phyloP scores from a whole-genome alignment of 2,113 vertebrate genomes.

The Sander vitreus region DNA sequence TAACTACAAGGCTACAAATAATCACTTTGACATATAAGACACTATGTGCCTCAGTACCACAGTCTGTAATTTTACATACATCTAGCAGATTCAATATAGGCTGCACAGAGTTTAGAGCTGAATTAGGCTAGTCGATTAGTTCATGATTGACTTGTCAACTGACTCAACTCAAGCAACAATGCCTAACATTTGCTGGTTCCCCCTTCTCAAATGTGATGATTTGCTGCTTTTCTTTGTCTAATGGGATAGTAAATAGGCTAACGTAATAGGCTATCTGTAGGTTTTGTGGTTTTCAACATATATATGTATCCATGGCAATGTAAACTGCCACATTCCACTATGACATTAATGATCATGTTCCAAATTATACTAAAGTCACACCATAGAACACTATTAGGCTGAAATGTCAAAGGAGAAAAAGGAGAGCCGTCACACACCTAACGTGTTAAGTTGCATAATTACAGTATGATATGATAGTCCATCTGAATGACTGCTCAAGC shows the following conservation, averaged over 20 bases:
- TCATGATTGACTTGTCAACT: not conserved
- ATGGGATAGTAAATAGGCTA: not conserved
- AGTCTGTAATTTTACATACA: not conserved
- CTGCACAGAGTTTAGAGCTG: not conserved
- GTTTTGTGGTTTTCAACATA: not conserved
- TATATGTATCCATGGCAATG: not conserved
- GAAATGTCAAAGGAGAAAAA: slow-evolving; percentile 12
- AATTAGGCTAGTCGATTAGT: not conserved
- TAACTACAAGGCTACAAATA: not conserved
- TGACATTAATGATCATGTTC: not conserved
- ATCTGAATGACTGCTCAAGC: slow-evolving; percentile 38
- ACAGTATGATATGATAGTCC: slow-evolving; percentile 8
- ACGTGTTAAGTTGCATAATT: slow-evolving; percentile 18
- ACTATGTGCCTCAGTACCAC: not conserved
- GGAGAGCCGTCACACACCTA: not conserved
- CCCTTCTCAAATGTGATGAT: not conserved
- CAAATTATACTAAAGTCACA: not conserved
- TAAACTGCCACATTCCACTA: not conserved
- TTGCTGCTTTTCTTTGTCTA: not conserved
- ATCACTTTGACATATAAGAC: not conserved
- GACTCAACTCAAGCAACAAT: not conserved
- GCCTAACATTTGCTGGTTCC: not conserved
- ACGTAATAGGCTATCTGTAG: not conserved
- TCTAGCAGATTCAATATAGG: not conserved
- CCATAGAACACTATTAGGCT: not conserved